These are phyloP conservation scores for Apodemus speciosus DNA, from an alignment of 2,113 vertebrate genomes.

Conservation along the genomic window DNA sequence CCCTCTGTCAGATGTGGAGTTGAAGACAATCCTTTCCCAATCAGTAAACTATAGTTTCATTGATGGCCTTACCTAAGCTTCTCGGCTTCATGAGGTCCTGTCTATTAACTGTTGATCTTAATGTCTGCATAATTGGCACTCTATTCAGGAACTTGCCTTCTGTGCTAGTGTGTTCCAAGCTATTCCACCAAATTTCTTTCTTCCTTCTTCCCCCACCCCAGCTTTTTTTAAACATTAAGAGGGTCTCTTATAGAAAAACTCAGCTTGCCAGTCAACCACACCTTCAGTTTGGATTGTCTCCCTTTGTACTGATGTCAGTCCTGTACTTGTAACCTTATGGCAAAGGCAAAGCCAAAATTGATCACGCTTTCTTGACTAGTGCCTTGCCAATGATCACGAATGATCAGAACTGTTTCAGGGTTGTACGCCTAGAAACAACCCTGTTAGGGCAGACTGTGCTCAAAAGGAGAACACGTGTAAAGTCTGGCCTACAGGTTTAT, in stretches of 20 bases:
- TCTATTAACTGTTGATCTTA: neutral
- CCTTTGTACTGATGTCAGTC: neutral
- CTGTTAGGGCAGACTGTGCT: too few species aligned
- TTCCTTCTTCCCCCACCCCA: neutral
- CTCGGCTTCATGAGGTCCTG: neutral
- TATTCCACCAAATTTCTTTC: neutral
- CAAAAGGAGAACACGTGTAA: neutral
- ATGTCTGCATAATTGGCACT: neutral
- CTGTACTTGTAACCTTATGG: neutral
- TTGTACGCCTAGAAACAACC: neutral
- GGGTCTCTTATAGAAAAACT: neutral
- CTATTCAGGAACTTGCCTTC: neutral
- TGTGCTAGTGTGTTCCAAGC: neutral
- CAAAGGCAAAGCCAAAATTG: neutral
- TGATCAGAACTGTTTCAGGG: neutral
- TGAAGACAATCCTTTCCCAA: neutral
- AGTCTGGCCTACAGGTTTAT: neutral
- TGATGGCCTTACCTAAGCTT: neutral
- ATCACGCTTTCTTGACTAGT: constrained; percentile 5
- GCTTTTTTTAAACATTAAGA: constrained; percentile 27
- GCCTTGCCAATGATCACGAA: neutral
- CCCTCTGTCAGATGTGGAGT: neutral
- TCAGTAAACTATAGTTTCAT: neutral
- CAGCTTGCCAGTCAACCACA: neutral
- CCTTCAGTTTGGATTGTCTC: constrained; percentile 29